Evolutionary conservation across 2,888 invertebrate genomes (phyloP), one percentile per base, ranked within the genome.

Genomic region (Catocala nupta): DNA sequence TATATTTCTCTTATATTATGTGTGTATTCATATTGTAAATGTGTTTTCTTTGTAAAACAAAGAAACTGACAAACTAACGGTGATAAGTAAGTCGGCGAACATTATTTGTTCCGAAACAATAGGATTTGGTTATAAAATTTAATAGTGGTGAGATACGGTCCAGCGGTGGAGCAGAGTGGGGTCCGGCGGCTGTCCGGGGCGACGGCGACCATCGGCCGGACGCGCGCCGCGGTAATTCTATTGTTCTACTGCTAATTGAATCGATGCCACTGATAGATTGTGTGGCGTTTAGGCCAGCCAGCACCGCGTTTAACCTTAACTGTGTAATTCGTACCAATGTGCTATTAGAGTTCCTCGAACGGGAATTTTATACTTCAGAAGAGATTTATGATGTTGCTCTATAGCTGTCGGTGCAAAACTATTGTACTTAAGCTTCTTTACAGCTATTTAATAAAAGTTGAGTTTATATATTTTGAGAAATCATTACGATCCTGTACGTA

Each of bases 211-310:
- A 2, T 11, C 16, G 36, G 25, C 58, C 64, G 74, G 71, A 67
- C 75, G 68, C 58, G 57, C 73, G 70, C 71, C 60, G 71, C 68
- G 71, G 80, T 82, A 76, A 75, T 84, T 83, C 89, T 85, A 92
- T 93, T 92, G 92, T 93, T 92, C 85, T 81, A 74, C 82, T 70
- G 84, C 90, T 92, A 93, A 93, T 93, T 93, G 90, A 92, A 91
- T 92, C 86, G 91, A 92, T 92, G 91, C 91, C 88, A 88, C 90
- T 89, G 85, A 90, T 91, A 92, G 90, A 91, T 91, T 89, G 83
- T 69, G 74, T 64, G 59, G 68, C 34, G 42, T 51, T 66, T 62
- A 60, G 12, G 67, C 50, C 56, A 45, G 57, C 48, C 53, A 55
- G 61, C 75, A 75, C 68, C 39, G 51, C 16, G 33, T 4, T 25